Percentiles rank a stretch among this genome's conserved stretches.
Evolutionary conservation across 1,140 invertebrate genomes (phyloP).

Genomic region (Drosophila nigrodunni): DNA sequence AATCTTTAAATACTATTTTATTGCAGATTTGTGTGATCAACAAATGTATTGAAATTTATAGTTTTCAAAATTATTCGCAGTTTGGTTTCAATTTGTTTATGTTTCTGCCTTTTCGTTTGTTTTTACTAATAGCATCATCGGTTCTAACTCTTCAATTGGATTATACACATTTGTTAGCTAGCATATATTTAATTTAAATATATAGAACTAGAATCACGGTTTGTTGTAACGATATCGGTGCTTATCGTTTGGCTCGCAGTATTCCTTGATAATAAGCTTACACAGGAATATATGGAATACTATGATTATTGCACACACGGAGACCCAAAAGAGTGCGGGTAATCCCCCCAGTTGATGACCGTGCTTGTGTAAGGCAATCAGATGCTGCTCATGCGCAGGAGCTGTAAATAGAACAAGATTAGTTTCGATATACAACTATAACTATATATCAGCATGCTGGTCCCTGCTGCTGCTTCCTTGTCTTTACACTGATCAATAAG

Average conservation of each 20-base stretch:
- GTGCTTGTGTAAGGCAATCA: constrained; percentile 96
- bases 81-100: constrained; percentile 22
- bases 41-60: background rate
- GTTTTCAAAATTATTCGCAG: constrained; percentile 6
- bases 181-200: constrained; percentile 12
- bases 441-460: constrained; percentile 20
- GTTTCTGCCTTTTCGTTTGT: background rate
- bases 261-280: constrained; percentile 97
- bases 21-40: constrained; percentile 12
- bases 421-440: background rate
- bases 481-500: too few species aligned
- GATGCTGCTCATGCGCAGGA: constrained; percentile 96
- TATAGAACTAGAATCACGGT: constrained; percentile 85
- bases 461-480: too few species aligned
- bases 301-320: constrained; percentile 94
- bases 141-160: constrained; percentile 28
- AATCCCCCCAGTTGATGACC: constrained; percentile 95
- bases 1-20: background rate
- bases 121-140: constrained; percentile 15
- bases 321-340: constrained; percentile 96
- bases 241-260: constrained; percentile 90
- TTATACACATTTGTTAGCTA: constrained; percentile 30
- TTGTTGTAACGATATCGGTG: constrained; percentile 88
- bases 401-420: constrained; percentile 86
- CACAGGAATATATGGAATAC: constrained; percentile 97